Percentiles rank a stretch among this genome's conserved stretches.
These are phyloP conservation scores for Eupithecia insigniata DNA, from an alignment of 2,888 invertebrate genomes.

Conservation along the genomic window DNA sequence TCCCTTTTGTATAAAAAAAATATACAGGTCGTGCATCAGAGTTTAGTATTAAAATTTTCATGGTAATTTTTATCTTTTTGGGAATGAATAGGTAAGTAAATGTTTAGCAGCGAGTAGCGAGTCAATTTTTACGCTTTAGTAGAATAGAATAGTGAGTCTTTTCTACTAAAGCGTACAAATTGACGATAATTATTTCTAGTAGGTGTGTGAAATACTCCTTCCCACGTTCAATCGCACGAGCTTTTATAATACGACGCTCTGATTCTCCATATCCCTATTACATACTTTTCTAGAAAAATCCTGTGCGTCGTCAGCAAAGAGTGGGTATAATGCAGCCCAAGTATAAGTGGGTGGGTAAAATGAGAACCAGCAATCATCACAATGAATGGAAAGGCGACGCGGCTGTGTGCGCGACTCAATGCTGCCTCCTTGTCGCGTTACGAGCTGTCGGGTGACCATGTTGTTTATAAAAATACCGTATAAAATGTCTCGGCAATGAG, in stretches of 20 bases:
- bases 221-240: neutral
- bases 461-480: neutral
- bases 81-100: too few species aligned
- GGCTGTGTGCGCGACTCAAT: conserved; percentile 63
- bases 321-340: conserved; percentile 23
- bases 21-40: too few species aligned
- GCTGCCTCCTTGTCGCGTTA: conserved; percentile 55
- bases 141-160: neutral
- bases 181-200: neutral
- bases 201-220: neutral
- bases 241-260: neutral
- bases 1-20: too few species aligned
- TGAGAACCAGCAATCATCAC: conserved; percentile 80
- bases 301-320: conserved; percentile 7
- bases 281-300: conserved; percentile 12
- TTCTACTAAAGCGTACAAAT: neutral
- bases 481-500: neutral
- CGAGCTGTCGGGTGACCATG: conserved; percentile 28
- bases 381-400: conserved; percentile 71
- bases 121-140: too few species aligned
- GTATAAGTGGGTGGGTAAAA: conserved; percentile 57
- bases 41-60: too few species aligned
- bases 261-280: neutral
- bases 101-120: too few species aligned
- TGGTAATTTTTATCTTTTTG: too few species aligned